Evolutionary conservation across 1,140 invertebrate genomes (phyloP).

Genomic region (Scaptomyza hsui): DNA sequence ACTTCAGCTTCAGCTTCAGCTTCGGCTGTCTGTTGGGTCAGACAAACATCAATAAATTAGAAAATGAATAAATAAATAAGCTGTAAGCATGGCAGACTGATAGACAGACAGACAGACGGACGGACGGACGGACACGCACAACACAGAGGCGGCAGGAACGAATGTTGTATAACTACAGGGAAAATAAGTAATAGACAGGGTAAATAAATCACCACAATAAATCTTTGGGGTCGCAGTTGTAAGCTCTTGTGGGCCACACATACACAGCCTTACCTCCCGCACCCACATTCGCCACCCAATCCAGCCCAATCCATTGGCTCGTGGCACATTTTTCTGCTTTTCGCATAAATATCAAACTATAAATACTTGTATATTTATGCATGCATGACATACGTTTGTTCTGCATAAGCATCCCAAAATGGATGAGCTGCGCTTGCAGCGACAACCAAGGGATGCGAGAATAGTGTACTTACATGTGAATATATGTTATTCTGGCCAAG

Average conservation of each 20-base stretch:
- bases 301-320: not conserved
- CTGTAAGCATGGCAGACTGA: conserved; percentile 49
- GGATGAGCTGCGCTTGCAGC: conserved; percentile 53
- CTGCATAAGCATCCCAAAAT: conserved; percentile 60
- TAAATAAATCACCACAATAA: conserved; percentile 81
- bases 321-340: conserved; percentile 48
- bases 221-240: conserved; percentile 78
- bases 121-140: conserved; percentile 1
- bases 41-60: conserved; percentile 83
- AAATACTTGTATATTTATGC: conserved; percentile 76
- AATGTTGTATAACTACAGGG: conserved; percentile 32
- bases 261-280: not conserved
- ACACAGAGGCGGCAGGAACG: not conserved
- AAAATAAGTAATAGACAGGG: conserved; percentile 19
- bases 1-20: conserved; percentile 21
- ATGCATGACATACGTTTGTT: conserved; percentile 79
- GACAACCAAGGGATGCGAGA: conserved; percentile 1
- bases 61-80: conserved; percentile 83
- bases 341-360: conserved; percentile 74
- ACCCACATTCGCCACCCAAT: too few relatives aligned
- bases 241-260: conserved; percentile 36
- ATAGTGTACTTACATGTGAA: too few relatives aligned
- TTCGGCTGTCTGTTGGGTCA: conserved; percentile 60
- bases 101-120: conserved; percentile 7
- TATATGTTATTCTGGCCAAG: conserved; percentile 17